Percentiles rank a stretch among this genome's conserved stretches.
Evolutionary conservation across 2,888 invertebrate species (phyloP).

Genomic region (Temnothorax rugatulus): DNA sequence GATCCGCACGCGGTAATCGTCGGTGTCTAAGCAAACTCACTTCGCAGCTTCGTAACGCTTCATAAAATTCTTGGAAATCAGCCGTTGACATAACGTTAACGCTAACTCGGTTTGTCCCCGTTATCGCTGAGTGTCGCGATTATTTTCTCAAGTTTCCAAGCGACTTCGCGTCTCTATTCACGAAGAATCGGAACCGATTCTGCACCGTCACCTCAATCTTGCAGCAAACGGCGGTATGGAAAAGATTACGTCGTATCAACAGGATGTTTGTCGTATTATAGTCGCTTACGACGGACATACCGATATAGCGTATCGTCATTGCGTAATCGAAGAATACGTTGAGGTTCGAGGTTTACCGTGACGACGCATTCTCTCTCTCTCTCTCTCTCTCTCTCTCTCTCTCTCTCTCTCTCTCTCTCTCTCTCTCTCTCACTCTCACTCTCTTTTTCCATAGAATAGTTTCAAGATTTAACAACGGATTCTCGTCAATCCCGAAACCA

Average conservation of each 20-base stretch:
- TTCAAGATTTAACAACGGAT: conserved; percentile 47
- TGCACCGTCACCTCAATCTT: not conserved
- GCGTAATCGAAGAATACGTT: conserved; percentile 31
- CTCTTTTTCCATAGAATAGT: conserved; percentile 23
- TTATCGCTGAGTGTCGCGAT: not conserved
- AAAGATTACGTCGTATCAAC: not conserved
- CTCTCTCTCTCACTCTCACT: not conserved
- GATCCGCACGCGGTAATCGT: not conserved
- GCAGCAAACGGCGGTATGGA: not conserved
- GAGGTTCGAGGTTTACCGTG: conserved; percentile 5
- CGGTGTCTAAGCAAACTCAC: not conserved
- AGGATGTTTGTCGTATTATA: not conserved
- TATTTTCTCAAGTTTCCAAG: not conserved
- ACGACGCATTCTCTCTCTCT: not conserved
- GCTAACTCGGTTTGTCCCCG: not conserved
- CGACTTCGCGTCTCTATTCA: not conserved
- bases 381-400: no score
- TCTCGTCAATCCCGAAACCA: conserved; percentile 41
- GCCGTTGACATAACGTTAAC: conserved; percentile 3
- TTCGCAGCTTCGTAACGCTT: conserved; percentile 18
- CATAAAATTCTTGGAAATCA: conserved; percentile 18
- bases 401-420: not conserved
- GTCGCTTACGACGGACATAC: not conserved
- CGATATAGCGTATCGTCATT: conserved; percentile 15
- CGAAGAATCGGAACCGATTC: not conserved